Conservation (phyloP, 2,797 vertebrate genomes). For the Darevskia nairensis region DNA sequence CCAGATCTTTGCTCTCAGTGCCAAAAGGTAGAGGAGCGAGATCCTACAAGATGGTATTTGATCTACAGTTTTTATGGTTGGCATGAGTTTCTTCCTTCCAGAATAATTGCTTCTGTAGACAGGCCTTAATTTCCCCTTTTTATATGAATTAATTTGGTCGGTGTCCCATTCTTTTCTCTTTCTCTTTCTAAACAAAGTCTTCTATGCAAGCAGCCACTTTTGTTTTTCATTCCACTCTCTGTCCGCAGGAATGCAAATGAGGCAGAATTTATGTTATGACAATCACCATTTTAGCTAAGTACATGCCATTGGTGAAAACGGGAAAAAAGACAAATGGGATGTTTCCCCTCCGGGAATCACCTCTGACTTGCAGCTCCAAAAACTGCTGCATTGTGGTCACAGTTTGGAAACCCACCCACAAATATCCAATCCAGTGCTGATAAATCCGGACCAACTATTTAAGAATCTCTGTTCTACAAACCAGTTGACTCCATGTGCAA, state of each 20-base stretch:
- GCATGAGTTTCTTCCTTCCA: slow-evolving; percentile 20
- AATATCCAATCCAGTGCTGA: neutral
- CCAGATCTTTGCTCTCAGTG: slow-evolving; percentile 30
- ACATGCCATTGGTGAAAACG: neutral
- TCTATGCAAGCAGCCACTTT: slow-evolving; percentile 30
- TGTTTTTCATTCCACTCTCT: slow-evolving; percentile 48
- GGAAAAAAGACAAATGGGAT: neutral
- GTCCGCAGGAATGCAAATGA: slow-evolving; percentile 44
- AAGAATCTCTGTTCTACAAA: neutral
- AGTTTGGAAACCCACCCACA: neutral
- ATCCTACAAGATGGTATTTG: slow-evolving; percentile 52
- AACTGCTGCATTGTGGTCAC: too few species aligned
- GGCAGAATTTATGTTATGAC: neutral
- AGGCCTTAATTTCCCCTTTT: slow-evolving; percentile 57
- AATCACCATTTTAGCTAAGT: neutral
- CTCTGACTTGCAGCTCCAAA: neutral
- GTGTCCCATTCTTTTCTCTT: slow-evolving; percentile 54
- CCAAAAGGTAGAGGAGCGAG: slow-evolving; percentile 54
- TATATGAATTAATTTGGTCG: slow-evolving; percentile 57
- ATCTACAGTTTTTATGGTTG: slow-evolving; percentile 54
- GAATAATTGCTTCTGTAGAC: slow-evolving; percentile 55
- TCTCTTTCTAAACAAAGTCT: neutral
- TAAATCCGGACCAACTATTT: neutral
- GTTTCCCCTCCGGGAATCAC: neutral
- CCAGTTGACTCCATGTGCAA: neutral